Evolutionary conservation across 2,797 vertebrate species (phyloP).

Genomic region (Thripadectes ignobilis): DNA sequence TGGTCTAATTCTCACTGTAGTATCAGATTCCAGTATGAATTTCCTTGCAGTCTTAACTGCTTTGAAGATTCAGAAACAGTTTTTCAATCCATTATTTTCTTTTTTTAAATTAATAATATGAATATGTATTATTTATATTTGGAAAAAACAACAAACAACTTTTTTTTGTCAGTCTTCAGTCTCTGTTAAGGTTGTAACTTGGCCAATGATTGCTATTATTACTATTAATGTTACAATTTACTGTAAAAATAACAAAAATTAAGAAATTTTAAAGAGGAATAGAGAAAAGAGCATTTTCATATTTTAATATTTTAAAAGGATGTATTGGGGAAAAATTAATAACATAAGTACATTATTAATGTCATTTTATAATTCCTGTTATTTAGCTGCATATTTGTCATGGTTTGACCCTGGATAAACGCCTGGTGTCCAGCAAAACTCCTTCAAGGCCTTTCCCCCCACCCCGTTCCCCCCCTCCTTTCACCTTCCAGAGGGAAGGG

Average conservation of each 20-base stretch:
- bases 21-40: not conserved
- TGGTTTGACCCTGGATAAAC: no score
- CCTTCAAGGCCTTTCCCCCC: no score
- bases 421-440: no score
- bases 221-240: not conserved
- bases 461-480: no score
- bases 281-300: not conserved
- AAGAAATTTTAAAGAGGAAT: not conserved
- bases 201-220: not conserved
- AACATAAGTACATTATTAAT: no score
- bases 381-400: no score
- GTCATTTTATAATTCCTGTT: no score
- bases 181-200: not conserved
- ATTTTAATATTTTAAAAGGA: not conserved
- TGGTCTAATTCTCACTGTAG: rapidly evolving
- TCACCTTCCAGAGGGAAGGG: no score
- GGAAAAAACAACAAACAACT: not conserved
- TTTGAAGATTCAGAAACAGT: not conserved
- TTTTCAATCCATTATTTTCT: not conserved
- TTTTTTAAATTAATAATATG: not conserved
- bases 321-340: not conserved
- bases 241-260: not conserved
- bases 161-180: not conserved
- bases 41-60: not conserved
- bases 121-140: not conserved